These are phyloP conservation scores for Hippocampus comes DNA, from an alignment of 2,113 vertebrate species.

Conservation along the genomic window DNA sequence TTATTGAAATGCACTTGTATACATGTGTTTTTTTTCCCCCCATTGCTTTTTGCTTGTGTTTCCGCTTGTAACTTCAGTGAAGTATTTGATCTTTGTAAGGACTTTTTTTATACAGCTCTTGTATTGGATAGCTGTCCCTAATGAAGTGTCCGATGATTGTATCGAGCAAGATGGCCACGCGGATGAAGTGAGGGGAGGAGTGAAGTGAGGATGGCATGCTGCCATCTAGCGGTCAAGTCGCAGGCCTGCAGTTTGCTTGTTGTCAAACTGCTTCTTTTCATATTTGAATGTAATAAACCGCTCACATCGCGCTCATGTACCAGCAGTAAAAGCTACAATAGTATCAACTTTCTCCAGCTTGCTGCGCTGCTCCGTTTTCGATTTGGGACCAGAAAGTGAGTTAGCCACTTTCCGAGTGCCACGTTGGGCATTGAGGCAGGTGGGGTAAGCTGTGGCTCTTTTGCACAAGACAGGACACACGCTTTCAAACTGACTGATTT, in stretches of 20 bases:
- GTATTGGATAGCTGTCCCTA: background rate
- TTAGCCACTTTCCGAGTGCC: no score
- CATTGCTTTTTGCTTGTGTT: background rate
- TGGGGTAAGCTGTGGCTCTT: no score
- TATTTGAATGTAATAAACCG: constrained; percentile 20
- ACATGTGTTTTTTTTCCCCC: background rate
- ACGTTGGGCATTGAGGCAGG: no score
- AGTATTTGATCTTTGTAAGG: constrained; percentile 10
- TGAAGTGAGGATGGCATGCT: no score
- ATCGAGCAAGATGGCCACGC: background rate
- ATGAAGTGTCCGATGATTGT: background rate
- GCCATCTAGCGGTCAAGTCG: constrained; percentile 53
- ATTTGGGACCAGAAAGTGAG: no score
- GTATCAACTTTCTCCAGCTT: background rate
- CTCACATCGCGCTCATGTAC: constrained; percentile 9
- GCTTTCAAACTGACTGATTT: no score
- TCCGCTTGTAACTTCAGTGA: constrained; percentile 43
- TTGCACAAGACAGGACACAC: no score
- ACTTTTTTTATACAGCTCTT: background rate
- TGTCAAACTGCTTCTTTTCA: background rate
- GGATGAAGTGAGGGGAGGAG: constrained; percentile 5
- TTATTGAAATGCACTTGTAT: background rate
- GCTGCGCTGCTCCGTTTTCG: no score
- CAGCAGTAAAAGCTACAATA: constrained; percentile 22
- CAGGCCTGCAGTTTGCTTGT: background rate